Evolutionary conservation across 2,888 invertebrate species (phyloP), one percentile per base, ranked within the genome.

Genomic region (Drosophila sordidula): DNA sequence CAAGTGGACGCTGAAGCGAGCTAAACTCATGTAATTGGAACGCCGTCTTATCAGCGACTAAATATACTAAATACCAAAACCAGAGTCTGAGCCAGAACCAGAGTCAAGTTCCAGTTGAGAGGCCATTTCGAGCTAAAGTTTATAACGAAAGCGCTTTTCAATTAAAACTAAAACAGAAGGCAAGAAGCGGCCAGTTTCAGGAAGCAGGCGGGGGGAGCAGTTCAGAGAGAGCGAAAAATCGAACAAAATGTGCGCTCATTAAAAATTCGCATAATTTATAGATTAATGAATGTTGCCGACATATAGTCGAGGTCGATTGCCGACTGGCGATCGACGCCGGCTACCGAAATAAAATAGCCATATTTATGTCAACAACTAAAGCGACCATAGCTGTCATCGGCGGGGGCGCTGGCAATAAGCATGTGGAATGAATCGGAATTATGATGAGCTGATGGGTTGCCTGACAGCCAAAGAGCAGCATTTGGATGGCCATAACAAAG

Each of bases 201-300:
- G 56, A 50, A 42, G 63, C 45, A 29, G 46, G 29, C 41, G 56
- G 26, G 32, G 46, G 25, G 49, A 54, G 58, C 26, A 26, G 26
- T 26, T 26, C 26, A 62, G 44, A 51, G 32, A 12, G 12, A n/a
- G 29, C 77, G 81, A 84, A 84, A 89, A 88, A 84, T 84, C 87
- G 85, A 81, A 87, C 89, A 77, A 84, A 86, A 86, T 89, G 86
- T 80, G 86, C 87, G 85, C 75, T 86, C 89, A 89, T 89, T 86
- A 89, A 86, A 89, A 86, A 86, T 89, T 86, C 86, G 89, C 86
- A 89, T 86, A 86, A 89, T 87, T 86, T 89, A 89, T 80, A 89
- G 88, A 87, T 89, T 89, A 86, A 86, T 89, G 89, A 86, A 86
- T 78, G 75, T 73, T 75, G 75, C 75, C 89, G 85, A 84, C 72